A percentile compares a stretch with the other conserved stretches of the same genome.
Conservation (phyloP, 1,140 invertebrate genomes). For the Sitophilus oryzae region DNA sequence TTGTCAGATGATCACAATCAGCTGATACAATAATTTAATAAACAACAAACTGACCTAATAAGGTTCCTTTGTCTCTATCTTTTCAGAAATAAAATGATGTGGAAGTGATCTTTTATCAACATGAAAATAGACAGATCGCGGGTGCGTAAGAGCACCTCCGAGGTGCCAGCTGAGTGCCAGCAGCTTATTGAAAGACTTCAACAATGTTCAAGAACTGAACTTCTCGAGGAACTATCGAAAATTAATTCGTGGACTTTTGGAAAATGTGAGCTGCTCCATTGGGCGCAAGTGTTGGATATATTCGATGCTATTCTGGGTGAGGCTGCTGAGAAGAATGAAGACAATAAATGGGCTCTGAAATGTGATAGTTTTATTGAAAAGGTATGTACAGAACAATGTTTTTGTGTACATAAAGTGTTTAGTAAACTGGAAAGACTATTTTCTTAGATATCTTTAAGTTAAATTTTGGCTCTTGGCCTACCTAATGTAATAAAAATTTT, state of each 20-base stretch:
- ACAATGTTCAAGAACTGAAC: slow-evolving; percentile 62
- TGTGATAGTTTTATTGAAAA: slow-evolving; percentile 57
- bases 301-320: slow-evolving; percentile 78
- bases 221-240: slow-evolving; percentile 66
- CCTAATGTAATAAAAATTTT: slow-evolving; percentile 7
- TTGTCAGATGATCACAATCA: too few species aligned
- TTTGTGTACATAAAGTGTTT: too few species aligned
- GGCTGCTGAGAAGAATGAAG: slow-evolving; percentile 58
- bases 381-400: too few species aligned
- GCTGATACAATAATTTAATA: too few species aligned
- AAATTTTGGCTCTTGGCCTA: slow-evolving; percentile 10
- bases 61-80: not conserved
- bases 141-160: slow-evolving; percentile 81
- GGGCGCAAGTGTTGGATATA: slow-evolving; percentile 81
- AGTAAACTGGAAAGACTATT: too few species aligned
- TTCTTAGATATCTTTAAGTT: too few species aligned
- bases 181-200: slow-evolving; percentile 72
- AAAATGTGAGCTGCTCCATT: slow-evolving; percentile 87
- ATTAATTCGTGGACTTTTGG: slow-evolving; percentile 84
- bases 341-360: slow-evolving; percentile 69
- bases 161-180: slow-evolving; percentile 81
- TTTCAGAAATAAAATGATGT: slow-evolving; percentile 15
- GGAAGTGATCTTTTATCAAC: slow-evolving; percentile 25
- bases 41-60: too few species aligned
- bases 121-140: slow-evolving; percentile 87